Evolutionary conservation across 2,797 vertebrate genomes (phyloP), one percentile per base, ranked within the genome.

Genomic region (Spinus pinus): DNA sequence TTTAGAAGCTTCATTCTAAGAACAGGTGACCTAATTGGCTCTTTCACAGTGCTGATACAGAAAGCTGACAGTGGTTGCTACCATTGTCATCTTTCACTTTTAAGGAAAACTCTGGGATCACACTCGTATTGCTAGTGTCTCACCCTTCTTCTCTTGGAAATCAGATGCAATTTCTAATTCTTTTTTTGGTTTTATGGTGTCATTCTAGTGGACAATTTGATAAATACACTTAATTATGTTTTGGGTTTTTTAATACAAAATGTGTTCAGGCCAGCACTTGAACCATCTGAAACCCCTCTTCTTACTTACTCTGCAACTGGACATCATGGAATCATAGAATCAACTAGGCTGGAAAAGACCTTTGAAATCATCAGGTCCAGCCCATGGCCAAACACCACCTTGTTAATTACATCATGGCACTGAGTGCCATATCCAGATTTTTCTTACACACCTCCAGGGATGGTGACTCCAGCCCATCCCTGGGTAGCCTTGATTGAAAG

Each of bases 71-170:
- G 42, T 62, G 33, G 44, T 37, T 37, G 14, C 27, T 77, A 67
- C 44, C 78, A 25, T 30, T 60, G 28, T 23, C 7, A 6, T 37
- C 16, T 60, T 81, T 37, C 22, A 66, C 1, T 2, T 46, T 22
- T 71, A 71, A 58, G 61, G 30, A 62, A 71, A 71, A 30, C 23
- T 75, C 66, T 62, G 1, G 31, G 9, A 79, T 94, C 44, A 60
- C 73, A 15, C 15, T 90, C 27, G 78, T 73, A 88, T 74, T 57
- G 28, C 46, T 83, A 78, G 81, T 87, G 39, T 35, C 27, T 95
- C 58, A 65, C 74, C 77, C 92, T 94, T 94, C 84, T 90, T 95
- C 60, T 80, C 69, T 89, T 64, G 61, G 50, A 96, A 93, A 95
- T 93, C 89, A 49, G 65, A 80, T 83, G 25, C 46, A 50, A 50